These are phyloP conservation scores for Electrophaes corylata DNA, from an alignment of 2,888 invertebrate species.

Conservation along the genomic window DNA sequence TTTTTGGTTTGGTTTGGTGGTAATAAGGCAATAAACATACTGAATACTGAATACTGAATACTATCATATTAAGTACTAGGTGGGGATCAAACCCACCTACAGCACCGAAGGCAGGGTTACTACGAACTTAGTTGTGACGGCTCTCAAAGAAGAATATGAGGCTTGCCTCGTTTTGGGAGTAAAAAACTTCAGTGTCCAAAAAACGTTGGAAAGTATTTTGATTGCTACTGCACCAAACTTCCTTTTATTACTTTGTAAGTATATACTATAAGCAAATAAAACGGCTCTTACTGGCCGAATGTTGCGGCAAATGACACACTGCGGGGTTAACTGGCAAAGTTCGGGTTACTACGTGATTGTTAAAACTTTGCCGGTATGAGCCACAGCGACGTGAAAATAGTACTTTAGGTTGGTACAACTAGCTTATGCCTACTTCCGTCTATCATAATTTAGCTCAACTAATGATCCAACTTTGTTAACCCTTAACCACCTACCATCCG, in stretches of 20 bases:
- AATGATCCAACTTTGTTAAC: too few species aligned
- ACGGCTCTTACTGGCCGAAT: conserved; percentile 40
- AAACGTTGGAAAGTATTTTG: neutral
- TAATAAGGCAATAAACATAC: too few species aligned
- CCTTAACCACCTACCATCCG: too few species aligned
- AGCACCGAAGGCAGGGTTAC: too few species aligned
- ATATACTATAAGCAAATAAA: neutral
- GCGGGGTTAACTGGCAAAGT: conserved; percentile 56
- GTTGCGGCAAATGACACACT: conserved; percentile 58
- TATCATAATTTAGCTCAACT: neutral
- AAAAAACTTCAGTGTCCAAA: neutral
- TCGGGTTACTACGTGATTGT: conserved; percentile 57
- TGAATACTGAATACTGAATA: too few species aligned
- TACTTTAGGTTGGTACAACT: neutral
- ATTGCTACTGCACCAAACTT: neutral
- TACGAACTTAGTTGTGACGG: too few species aligned
- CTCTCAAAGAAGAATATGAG: too few species aligned
- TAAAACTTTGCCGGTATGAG: conserved; percentile 55
- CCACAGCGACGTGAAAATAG: conserved; percentile 25
- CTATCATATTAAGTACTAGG: too few species aligned
- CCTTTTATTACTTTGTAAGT: neutral
- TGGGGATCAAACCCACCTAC: too few species aligned
- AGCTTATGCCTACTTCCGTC: neutral
- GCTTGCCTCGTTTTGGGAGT: neutral
- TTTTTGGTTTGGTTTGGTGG: too few species aligned